These are phyloP conservation scores for Megaceryle alcyon DNA, from an alignment of 2,797 vertebrate genomes.

Conservation along the genomic window DNA sequence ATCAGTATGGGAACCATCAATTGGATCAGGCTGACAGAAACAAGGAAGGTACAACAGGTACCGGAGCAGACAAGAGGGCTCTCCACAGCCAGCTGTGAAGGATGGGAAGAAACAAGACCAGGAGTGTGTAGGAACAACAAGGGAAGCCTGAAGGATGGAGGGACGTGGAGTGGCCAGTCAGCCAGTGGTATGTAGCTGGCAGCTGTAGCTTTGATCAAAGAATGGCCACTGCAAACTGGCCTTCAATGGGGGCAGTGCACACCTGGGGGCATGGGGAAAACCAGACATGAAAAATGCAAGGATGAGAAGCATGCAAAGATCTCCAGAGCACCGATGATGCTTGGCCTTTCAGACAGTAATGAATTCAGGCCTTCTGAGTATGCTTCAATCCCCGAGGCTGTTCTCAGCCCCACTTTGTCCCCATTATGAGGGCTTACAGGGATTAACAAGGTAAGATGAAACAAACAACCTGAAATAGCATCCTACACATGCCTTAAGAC, in stretches of 20 bases:
- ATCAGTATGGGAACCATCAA: background rate
- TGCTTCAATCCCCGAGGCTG: background rate
- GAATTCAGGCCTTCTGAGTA: background rate
- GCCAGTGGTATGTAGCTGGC: background rate
- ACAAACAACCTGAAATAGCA: constrained; percentile 63
- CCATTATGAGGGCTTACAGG: background rate
- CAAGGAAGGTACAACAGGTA: background rate
- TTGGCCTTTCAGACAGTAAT: background rate
- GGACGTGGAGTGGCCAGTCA: background rate
- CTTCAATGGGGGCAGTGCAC: background rate
- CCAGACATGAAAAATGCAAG: background rate
- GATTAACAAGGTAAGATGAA: constrained; percentile 56
- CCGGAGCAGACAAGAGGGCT: background rate
- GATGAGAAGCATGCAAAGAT: background rate
- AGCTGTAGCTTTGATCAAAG: background rate
- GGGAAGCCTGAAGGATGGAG: background rate
- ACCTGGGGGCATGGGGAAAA: background rate
- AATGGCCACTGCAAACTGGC: background rate
- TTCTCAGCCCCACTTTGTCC: background rate
- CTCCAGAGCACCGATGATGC: background rate
- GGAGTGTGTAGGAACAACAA: background rate
- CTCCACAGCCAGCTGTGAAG: background rate
- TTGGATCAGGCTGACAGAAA: background rate
- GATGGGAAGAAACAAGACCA: background rate
- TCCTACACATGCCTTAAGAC: constrained; percentile 6